These are phyloP conservation scores for Volucella zonaria DNA, from an alignment of 2,888 invertebrate genomes.

Conservation along the genomic window DNA sequence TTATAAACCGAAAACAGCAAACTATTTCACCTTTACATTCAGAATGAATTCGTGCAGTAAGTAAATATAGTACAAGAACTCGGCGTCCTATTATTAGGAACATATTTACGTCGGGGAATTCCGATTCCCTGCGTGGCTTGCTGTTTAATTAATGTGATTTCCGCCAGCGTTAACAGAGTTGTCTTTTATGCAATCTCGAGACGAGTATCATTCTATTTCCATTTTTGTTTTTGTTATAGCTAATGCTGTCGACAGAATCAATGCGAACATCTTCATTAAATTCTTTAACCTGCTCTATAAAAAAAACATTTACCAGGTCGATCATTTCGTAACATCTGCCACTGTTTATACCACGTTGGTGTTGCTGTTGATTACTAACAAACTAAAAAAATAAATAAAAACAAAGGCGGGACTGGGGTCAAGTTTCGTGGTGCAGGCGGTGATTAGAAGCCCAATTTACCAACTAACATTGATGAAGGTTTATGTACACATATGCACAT, in stretches of 20 bases:
- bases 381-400: not conserved
- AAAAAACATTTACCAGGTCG: not conserved
- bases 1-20: conserved; percentile 42
- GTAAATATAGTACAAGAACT: not conserved
- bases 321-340: conserved; percentile 31
- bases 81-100: conserved; percentile 42
- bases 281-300: not conserved
- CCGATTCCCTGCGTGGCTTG: conserved; percentile 18
- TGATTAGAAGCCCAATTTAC: conserved; percentile 49
- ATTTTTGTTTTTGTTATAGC: no score
- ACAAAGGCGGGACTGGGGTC: not conserved
- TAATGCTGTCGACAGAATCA: not conserved
- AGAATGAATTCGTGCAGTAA: conserved; percentile 52
- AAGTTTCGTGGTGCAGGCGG: conserved; percentile 31
- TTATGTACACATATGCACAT: not conserved
- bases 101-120: conserved; percentile 50
- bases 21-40: conserved; percentile 71
- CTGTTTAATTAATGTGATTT: conserved; percentile 25
- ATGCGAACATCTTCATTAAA: conserved; percentile 19
- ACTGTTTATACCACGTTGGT: conserved; percentile 1
- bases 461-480: not conserved
- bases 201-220: no score
- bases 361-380: conserved; percentile 13
- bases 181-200: not conserved
- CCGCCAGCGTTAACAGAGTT: not conserved